These are phyloP conservation scores for Aricia artaxerxes DNA, from an alignment of 2,888 invertebrate genomes.

Conservation along the genomic window DNA sequence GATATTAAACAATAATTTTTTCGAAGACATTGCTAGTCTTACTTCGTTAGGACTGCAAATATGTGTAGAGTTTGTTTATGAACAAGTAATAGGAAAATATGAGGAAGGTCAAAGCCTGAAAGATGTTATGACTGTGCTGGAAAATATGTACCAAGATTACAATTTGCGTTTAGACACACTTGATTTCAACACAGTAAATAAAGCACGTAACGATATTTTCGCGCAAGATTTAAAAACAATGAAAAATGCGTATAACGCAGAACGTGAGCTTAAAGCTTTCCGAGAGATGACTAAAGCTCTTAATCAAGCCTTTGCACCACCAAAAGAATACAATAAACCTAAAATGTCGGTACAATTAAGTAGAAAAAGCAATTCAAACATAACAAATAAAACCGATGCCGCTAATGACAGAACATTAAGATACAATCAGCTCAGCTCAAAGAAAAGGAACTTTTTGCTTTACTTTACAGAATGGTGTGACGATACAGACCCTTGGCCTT, in stretches of 20 bases:
- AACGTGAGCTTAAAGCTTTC: constrained; percentile 67
- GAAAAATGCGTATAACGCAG: constrained; percentile 65
- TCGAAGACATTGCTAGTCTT: constrained; percentile 68
- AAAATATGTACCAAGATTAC: constrained; percentile 72
- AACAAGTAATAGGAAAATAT: constrained; percentile 71
- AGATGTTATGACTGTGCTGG: constrained; percentile 73
- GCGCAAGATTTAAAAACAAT: constrained; percentile 70
- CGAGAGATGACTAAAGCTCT: constrained; percentile 71
- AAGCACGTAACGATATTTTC: constrained; percentile 68
- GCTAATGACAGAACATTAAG: constrained; percentile 49
- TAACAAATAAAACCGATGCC: constrained; percentile 50
- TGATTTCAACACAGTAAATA: constrained; percentile 69
- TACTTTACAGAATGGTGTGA: constrained; percentile 74
- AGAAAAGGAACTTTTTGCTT: constrained; percentile 62
- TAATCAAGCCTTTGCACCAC: constrained; percentile 70
- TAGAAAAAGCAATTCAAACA: constrained; percentile 59
- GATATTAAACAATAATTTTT: constrained; percentile 66
- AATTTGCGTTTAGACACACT: constrained; percentile 67
- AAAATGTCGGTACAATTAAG: constrained; percentile 61
- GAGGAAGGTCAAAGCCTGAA: constrained; percentile 70
- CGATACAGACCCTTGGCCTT: constrained; percentile 63
- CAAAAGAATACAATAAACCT: constrained; percentile 57
- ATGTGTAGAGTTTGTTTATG: constrained; percentile 73
- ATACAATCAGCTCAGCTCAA: constrained; percentile 55
- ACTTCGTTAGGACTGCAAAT: constrained; percentile 67